A percentile compares a stretch with the other conserved stretches of the same genome.
Conservation (phyloP, 2,888 invertebrate species). For the Halictus ligatus region DNA sequence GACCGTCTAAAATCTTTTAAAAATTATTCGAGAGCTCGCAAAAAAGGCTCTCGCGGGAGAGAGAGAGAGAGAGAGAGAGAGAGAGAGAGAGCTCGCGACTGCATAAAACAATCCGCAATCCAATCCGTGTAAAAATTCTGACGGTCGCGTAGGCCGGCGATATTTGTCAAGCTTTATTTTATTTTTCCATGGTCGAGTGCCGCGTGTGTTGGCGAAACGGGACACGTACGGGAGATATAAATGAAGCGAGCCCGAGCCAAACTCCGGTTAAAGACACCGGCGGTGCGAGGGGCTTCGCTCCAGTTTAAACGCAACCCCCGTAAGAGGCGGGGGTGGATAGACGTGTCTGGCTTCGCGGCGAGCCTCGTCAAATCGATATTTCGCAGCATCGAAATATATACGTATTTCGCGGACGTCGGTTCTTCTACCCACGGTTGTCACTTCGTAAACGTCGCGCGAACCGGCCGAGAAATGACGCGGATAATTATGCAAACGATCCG, state of each 20-base stretch:
- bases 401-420: background rate
- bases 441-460: background rate
- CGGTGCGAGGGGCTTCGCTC: conserved; percentile 52
- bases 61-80: background rate
- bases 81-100: background rate
- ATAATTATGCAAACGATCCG: conserved; percentile 44
- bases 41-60: background rate
- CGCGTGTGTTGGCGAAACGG: conserved; percentile 23
- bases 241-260: conserved; percentile 48
- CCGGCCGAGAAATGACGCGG: conserved; percentile 18
- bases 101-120: conserved; percentile 30
- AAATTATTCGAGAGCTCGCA: background rate
- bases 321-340: conserved; percentile 22
- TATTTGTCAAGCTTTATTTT: conserved; percentile 52
- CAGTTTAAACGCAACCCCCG: conserved; percentile 51
- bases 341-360: conserved; percentile 65
- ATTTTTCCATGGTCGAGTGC: conserved; percentile 39
- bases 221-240: conserved; percentile 46
- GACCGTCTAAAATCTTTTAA: background rate
- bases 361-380: conserved; percentile 61
- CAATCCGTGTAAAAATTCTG: conserved; percentile 11
- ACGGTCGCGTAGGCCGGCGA: conserved; percentile 22
- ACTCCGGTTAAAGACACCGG: conserved; percentile 61
- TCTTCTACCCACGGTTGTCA: conserved; percentile 6
- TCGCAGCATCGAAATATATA: conserved; percentile 26